Evolutionary conservation across 2,113 vertebrate genomes (phyloP).

Genomic region (Leptocoma aspasia): DNA sequence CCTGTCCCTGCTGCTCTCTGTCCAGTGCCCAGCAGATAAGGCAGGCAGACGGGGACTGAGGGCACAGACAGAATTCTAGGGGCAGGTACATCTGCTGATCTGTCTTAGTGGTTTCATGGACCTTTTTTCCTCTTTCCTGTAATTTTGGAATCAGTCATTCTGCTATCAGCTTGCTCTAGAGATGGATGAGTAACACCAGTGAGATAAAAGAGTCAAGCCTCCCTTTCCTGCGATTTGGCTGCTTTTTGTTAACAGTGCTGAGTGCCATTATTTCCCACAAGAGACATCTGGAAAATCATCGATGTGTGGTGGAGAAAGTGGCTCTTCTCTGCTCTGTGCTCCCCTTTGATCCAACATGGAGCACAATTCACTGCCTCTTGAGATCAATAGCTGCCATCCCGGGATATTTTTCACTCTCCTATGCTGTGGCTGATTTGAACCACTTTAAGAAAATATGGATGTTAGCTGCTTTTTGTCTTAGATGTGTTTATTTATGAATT

Average conservation of each 20-base stretch:
- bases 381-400: conserved; percentile 48
- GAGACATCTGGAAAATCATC: conserved; percentile 50
- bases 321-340: conserved; percentile 39
- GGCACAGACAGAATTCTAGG: neutral
- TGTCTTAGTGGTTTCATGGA: neutral
- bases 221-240: conserved; percentile 49
- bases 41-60: rapidly evolving
- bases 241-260: conserved; percentile 51
- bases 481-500: conserved; percentile 48
- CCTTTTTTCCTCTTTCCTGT: neutral
- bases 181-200: conserved; percentile 51
- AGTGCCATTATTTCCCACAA: conserved; percentile 41
- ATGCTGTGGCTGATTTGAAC: conserved; percentile 5
- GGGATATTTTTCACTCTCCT: neutral
- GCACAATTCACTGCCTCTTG: conserved; percentile 32
- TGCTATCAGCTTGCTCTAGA: conserved; percentile 39
- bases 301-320: conserved; percentile 33
- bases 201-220: conserved; percentile 56
- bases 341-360: conserved; percentile 56
- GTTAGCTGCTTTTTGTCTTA: neutral
- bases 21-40: neutral
- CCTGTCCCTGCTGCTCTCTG: neutral
- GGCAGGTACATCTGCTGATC: conserved; percentile 2
- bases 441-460: neutral
- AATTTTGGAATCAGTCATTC: conserved; percentile 41